A percentile compares a stretch with the other conserved stretches of the same genome.
Evolutionary conservation across 2,113 vertebrate genomes (phyloP).

Genomic region (Lepidothrix coronata): DNA sequence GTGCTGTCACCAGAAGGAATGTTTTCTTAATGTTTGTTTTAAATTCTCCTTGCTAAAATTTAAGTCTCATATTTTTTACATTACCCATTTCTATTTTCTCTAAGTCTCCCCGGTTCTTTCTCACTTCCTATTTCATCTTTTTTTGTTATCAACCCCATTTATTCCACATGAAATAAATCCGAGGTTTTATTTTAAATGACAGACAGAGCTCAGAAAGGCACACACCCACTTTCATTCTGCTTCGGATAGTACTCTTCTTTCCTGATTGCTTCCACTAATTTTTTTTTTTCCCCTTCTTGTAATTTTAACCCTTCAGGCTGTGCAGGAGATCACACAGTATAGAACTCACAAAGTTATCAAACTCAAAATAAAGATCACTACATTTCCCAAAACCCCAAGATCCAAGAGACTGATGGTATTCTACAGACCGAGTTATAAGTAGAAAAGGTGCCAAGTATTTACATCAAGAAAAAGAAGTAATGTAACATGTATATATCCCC

Average conservation of each 20-base stretch:
- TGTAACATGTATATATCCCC: not conserved
- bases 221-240: not conserved
- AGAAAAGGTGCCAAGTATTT: not conserved
- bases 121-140: not conserved
- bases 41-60: not conserved
- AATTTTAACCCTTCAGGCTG: not conserved
- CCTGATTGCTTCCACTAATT: not conserved
- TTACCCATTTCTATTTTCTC: not conserved
- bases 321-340: not conserved
- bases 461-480: not conserved
- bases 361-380: not conserved
- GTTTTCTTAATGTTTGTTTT: not conserved
- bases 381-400: not conserved
- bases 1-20: not conserved
- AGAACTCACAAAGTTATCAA: not conserved
- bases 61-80: not conserved
- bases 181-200: not conserved
- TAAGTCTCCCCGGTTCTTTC: not conserved
- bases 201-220: not conserved
- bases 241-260: not conserved
- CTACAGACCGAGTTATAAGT: not conserved
- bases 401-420: not conserved
- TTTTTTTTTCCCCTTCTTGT: fast-evolving
- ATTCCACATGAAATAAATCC: not conserved
- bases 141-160: not conserved